Conservation (phyloP, 2,113 vertebrate genomes). For the Hoplias malabaricus region DNA sequence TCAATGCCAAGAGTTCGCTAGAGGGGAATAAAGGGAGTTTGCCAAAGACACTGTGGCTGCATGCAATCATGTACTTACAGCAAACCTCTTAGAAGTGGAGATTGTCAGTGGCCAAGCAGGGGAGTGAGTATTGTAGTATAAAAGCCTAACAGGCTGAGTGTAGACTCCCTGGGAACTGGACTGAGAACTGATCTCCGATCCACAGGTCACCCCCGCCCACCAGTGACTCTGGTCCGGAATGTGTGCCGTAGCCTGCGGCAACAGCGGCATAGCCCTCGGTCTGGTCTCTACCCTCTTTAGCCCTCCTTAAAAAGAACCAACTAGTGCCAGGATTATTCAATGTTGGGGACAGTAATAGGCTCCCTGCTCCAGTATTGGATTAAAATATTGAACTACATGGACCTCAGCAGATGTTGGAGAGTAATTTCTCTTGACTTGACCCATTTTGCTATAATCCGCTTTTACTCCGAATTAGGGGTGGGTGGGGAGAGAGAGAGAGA, state of each 20-base stretch:
- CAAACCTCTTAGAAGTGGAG: too few relatives aligned
- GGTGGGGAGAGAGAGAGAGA: neutral
- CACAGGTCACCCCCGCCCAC: too few relatives aligned
- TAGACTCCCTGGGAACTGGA: too few relatives aligned
- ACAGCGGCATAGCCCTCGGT: neutral
- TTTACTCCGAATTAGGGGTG: conserved; percentile 34
- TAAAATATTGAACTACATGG: conserved; percentile 38
- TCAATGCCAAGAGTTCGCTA: too few relatives aligned
- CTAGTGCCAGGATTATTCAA: neutral
- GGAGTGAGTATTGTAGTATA: too few relatives aligned
- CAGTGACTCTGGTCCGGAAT: neutral
- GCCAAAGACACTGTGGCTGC: too few relatives aligned
- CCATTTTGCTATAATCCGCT: conserved; percentile 46
- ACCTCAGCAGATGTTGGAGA: conserved; percentile 35
- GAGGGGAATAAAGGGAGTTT: too few relatives aligned
- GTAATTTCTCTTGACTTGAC: conserved; percentile 45
- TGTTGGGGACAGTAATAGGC: conserved; percentile 32
- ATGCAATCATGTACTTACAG: too few relatives aligned
- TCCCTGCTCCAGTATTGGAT: conserved; percentile 33
- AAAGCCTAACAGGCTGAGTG: too few relatives aligned
- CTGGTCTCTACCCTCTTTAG: neutral
- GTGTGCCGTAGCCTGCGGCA: neutral
- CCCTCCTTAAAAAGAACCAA: neutral
- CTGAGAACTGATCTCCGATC: too few relatives aligned
- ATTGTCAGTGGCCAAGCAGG: too few relatives aligned